Base-by-base conservation (phyloP, 2,888 invertebrate species). In the Synergus umbraculus region DNA sequence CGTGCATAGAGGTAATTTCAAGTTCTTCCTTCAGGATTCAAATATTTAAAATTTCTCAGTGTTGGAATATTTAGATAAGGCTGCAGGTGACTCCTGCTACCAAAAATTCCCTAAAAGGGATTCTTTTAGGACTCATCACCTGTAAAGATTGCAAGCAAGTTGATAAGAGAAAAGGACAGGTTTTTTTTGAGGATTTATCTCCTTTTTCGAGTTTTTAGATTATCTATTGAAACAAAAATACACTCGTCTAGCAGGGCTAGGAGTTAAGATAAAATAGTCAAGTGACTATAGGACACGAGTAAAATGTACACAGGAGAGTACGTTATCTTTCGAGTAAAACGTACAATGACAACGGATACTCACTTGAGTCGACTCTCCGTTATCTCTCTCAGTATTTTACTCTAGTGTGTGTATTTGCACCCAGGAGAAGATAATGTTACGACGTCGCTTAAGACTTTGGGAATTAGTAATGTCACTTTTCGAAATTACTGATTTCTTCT, bases 281-380 rank as follows among this genome's bases (percentile, higher is more conserved):
- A 63, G 63, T 63, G 29, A 29, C 29, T 22, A 63, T 63, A 29
- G 63, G 29, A 29, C 63, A 63, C 63, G 13, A 63, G 63, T 63
- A 63, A 63, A 63, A 63, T 63, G 29, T 29, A 29, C 63, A 63
- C 63, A 63, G 29, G 63, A 63, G 63, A 29, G 63, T 29, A 63
- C 63, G 63, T 63, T 63, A 63, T 63, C 63, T 63, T 63, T 63
- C 12, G 63, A 63, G 65, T 37, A 63, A 76, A 29, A 43, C 41
- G 60, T 44, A 41, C 12, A 22, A 44, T 69, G 80, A 80, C 80
- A 81, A 29, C 64, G 44, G 66, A 82, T 76, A 79, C 78, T 41
- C 67, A 49, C 66, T 49, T 78, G 22, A 63, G 29, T 63, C 41
- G 78, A 69, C 60, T 43, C 29, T 63, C 63, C 29, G 29, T 63